Percentiles rank a stretch among this genome's conserved stretches.
Evolutionary conservation across 2,888 invertebrate genomes (phyloP).

Genomic region (Formica aserva): DNA sequence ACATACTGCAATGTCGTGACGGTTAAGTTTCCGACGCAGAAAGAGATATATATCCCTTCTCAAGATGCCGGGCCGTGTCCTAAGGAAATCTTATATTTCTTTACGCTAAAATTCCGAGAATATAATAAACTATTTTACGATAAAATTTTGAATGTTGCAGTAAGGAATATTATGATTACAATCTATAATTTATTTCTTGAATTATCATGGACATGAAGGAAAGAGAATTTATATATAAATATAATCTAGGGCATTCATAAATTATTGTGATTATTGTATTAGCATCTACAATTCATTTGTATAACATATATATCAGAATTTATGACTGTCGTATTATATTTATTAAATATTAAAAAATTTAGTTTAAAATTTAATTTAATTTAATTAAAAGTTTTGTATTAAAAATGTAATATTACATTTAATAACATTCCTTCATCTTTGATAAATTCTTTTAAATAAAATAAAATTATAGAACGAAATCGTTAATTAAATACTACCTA

Average conservation of each 20-base stretch:
- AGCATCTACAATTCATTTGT: not conserved
- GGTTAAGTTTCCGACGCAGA: slow-evolving; percentile 74
- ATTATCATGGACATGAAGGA: not conserved
- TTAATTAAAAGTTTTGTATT: not conserved
- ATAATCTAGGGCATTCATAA: not conserved
- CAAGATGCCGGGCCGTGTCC: not conserved
- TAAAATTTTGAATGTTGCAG: not conserved
- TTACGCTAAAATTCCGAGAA: slow-evolving; percentile 16
- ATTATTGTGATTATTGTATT: not conserved
- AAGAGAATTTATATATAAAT: not conserved
- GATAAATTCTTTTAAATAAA: slow-evolving; percentile 1
- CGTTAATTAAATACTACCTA: not conserved
- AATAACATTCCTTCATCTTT: not conserved
- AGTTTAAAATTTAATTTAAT: not conserved
- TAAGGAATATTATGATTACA: not conserved
- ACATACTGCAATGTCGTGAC: slow-evolving; percentile 83
- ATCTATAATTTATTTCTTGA: not conserved
- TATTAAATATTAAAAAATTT: not conserved
- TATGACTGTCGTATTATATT: not conserved
- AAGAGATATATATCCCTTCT: slow-evolving; percentile 37
- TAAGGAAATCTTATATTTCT: slow-evolving; percentile 15
- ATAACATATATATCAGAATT: too few relatives aligned
- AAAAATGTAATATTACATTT: not conserved
- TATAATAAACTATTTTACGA: slow-evolving; percentile 18
- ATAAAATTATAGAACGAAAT: not conserved